Evolutionary conservation across 1,140 invertebrate genomes (phyloP), one percentile per base, ranked within the genome.

Genomic region (Diabrotica virgifera): DNA sequence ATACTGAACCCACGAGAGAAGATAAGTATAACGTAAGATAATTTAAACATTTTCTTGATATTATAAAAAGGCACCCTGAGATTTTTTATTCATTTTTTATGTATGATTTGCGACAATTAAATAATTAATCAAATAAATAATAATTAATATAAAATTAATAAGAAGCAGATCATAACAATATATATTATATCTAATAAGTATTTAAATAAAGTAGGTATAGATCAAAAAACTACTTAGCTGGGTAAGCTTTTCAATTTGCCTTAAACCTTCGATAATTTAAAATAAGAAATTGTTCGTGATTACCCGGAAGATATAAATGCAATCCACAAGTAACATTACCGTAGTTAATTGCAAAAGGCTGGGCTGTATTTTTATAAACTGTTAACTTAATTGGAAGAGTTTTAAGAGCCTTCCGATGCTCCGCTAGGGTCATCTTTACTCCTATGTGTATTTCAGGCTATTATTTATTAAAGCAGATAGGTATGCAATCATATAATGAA

Each of bases 301-400:
- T 68, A 65, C 67, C 67, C 67, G 67, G 67, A 68, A 68, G 67
- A 68, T 61, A 61, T 67, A 62, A 59, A 55, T 52, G 52, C 50
- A 35, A 50, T 67, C 62, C 65, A 54, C 58, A 58, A 67, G 62
- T 63, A 67, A 54, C 56, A 67, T 63, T 63, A 59, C 65, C 52
- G 55, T 52, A 68, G 67, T 68, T 68, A 68, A 68, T 68, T 68
- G 63, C 67, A 65, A 68, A 65, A 64, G 67, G 67, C 59, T 59
- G 67, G 67, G 67, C 67, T 14, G 11, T 55, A 68, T 65, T 68
- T 65, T 68, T 65, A 37, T 46, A 65, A 9, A 37, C 46, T 54
- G 52, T 38, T 54, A 62, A 62, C 51, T 62, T 62, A 62, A 62
- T 54, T 62, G 60, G 60, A 54, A 54, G 60, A 62, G 24, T 62